Percentiles rank a stretch among this genome's conserved stretches.
Conservation (phyloP, 2,113 vertebrate species). For the Pygathrix nemaeus region DNA sequence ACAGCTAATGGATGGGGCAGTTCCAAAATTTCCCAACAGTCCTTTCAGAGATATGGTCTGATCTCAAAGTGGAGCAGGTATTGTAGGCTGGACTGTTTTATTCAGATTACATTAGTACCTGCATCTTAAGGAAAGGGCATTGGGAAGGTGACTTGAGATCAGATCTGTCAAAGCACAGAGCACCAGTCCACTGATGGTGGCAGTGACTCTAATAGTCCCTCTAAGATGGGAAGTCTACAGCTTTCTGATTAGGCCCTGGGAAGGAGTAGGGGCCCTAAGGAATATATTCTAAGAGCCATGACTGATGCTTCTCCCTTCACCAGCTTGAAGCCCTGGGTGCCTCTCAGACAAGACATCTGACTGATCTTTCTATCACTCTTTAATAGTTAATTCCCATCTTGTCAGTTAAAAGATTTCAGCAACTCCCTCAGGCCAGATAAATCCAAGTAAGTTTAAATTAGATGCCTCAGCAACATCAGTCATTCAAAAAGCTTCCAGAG, state of each 20-base stretch:
- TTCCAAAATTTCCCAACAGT: background rate
- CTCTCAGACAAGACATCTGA: slow-evolving; percentile 51
- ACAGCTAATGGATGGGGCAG: background rate
- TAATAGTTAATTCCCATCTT: slow-evolving; percentile 70
- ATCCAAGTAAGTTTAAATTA: slow-evolving; percentile 71
- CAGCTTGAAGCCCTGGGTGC: background rate
- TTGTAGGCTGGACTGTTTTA: background rate
- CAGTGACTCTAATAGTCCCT: too few species aligned
- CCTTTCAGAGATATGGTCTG: background rate
- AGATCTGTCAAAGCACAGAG: background rate
- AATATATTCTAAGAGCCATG: background rate
- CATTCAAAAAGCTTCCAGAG: slow-evolving; percentile 49
- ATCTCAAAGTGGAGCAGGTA: background rate
- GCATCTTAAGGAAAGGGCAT: background rate
- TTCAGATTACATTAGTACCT: too few species aligned
- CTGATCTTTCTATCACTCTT: slow-evolving; percentile 68
- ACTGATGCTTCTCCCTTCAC: background rate
- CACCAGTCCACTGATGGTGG: accelerated
- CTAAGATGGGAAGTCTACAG: background rate
- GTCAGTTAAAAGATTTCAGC: slow-evolving; percentile 71
- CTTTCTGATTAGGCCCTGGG: background rate
- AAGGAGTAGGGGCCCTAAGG: background rate
- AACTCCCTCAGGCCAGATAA: slow-evolving; percentile 67
- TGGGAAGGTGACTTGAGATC: background rate
- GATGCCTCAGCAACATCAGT: slow-evolving; percentile 57